Conservation (phyloP, 2,113 vertebrate genomes). For the Cyprinodon variegatus region DNA sequence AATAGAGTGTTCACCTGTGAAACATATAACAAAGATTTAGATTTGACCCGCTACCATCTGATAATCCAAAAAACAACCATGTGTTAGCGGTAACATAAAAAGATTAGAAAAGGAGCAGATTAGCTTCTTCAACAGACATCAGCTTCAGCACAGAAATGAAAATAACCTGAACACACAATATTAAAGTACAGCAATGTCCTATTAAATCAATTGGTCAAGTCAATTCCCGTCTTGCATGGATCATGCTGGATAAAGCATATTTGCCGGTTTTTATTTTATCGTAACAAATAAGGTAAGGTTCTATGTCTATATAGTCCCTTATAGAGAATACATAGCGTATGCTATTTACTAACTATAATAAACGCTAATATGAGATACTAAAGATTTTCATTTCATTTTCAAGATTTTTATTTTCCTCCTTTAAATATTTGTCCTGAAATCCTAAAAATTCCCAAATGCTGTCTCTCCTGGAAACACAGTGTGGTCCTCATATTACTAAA, state of each 20-base stretch:
- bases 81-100: not conserved
- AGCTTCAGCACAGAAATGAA: not conserved
- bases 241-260: not conserved
- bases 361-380: not conserved
- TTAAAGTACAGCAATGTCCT: not conserved
- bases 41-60: not conserved
- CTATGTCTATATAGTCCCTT: not conserved
- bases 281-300: not conserved
- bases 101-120: too few relatives aligned
- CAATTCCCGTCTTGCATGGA: not conserved
- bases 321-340: not conserved
- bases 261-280: too few relatives aligned
- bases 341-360: not conserved
- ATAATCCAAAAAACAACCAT: not conserved
- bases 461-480: too few relatives aligned
- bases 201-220: not conserved
- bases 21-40: conserved; percentile 7
- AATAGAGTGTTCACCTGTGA: conserved; percentile 19
- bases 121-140: too few relatives aligned
- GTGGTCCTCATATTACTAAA: too few relatives aligned
- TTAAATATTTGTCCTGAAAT: too few relatives aligned
- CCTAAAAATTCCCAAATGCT: too few relatives aligned
- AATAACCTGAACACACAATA: not conserved
- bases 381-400: not conserved
- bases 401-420: too few relatives aligned